These are phyloP conservation scores for Halcyon leucocephala DNA, from an alignment of 2,797 vertebrate species.

Conservation along the genomic window DNA sequence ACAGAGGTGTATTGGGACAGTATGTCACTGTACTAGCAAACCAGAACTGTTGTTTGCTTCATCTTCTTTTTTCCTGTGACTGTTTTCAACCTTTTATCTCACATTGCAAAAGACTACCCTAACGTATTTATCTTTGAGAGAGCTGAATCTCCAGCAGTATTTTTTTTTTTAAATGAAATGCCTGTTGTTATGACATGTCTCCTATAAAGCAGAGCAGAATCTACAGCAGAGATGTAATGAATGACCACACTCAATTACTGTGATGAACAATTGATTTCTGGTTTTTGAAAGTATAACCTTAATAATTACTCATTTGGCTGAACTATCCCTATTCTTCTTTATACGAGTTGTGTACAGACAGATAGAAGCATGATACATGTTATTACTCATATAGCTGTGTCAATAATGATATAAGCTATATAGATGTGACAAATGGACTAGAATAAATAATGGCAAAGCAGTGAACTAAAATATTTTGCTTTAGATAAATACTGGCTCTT, in stretches of 20 bases:
- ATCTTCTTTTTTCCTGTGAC: neutral
- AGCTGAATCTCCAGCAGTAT: neutral
- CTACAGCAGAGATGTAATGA: neutral
- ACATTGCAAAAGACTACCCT: neutral
- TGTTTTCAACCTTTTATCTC: neutral
- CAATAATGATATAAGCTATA: neutral
- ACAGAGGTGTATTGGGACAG: neutral
- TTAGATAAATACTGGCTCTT: neutral
- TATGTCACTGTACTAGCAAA: neutral
- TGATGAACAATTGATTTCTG: conserved; percentile 40
- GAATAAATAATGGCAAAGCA: conserved; percentile 23
- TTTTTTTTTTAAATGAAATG: neutral
- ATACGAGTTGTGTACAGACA: neutral
- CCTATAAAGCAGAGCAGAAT: neutral
- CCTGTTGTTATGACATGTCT: neutral
- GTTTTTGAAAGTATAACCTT: conserved; percentile 24
- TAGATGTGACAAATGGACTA: neutral
- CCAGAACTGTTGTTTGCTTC: neutral
- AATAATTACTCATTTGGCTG: conserved; percentile 38
- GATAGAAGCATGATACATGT: neutral
- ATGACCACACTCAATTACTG: neutral
- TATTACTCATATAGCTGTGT: conserved; percentile 43
- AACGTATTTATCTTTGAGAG: neutral
- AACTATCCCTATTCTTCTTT: neutral
- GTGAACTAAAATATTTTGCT: conserved; percentile 17